phyloP scores from a whole-genome alignment of 2,113 vertebrate genomes.

The Casuarius casuarius region DNA sequence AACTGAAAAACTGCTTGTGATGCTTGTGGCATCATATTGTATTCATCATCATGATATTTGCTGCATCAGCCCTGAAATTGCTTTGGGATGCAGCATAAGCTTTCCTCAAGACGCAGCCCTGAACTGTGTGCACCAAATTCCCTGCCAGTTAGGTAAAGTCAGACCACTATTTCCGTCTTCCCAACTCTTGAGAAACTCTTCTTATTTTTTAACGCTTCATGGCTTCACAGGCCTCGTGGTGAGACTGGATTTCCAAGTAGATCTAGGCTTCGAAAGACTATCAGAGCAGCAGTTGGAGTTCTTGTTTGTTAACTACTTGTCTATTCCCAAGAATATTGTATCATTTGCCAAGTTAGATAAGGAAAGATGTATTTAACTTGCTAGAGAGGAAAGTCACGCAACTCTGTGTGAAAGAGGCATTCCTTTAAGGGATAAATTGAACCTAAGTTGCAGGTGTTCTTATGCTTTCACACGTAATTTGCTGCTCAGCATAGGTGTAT shows the following conservation, averaged over 20 bases:
- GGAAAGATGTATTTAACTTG: slow-evolving; percentile 2
- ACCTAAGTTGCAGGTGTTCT: slow-evolving; percentile 36
- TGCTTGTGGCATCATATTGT: not conserved
- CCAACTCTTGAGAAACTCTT: not conserved
- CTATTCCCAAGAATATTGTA: not conserved
- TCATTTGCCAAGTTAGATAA: not conserved
- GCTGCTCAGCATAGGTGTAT: slow-evolving; percentile 15
- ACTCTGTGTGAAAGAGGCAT: not conserved
- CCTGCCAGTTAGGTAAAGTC: not conserved
- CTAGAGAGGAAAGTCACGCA: not conserved
- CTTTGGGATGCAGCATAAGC: not conserved
- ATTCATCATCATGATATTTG: not conserved
- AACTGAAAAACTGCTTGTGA: not conserved
- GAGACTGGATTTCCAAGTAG: not conserved
- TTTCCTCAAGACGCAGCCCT: not conserved
- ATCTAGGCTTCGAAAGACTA: not conserved
- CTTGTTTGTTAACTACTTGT: not conserved
- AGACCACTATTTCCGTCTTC: not conserved
- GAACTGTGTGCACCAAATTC: not conserved
- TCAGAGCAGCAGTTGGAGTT: not conserved
- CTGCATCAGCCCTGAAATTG: not conserved
- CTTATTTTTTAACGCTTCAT: not conserved
- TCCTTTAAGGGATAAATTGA: slow-evolving; percentile 37
- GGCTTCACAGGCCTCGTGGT: not conserved
- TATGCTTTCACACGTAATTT: slow-evolving; percentile 26